A percentile compares a stretch with the other conserved stretches of the same genome.
Conservation (phyloP, 2,888 invertebrate genomes). For the Harpalus rufipes region DNA sequence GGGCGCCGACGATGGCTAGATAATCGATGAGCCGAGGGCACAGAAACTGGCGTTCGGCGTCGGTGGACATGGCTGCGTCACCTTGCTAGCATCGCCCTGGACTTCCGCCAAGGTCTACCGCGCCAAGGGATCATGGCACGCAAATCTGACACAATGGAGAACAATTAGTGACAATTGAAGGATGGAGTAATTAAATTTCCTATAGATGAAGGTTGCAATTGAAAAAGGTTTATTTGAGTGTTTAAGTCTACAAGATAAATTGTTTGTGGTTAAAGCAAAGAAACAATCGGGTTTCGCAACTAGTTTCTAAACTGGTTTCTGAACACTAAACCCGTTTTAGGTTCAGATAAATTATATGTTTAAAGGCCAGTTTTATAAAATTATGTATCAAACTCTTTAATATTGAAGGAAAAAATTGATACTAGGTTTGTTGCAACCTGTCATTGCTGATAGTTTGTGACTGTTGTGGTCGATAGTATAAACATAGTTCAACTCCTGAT, state of each 20-base stretch:
- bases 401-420: too few relatives aligned
- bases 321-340: too few relatives aligned
- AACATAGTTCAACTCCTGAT: too few relatives aligned
- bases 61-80: constrained; percentile 76
- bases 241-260: neutral
- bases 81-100: constrained; percentile 30
- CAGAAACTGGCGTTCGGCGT: constrained; percentile 88
- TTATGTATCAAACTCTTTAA: too few relatives aligned
- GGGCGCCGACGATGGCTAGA: constrained; percentile 96
- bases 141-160: neutral
- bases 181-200: neutral
- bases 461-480: too few relatives aligned
- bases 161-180: neutral
- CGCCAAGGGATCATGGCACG: constrained; percentile 16
- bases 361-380: too few relatives aligned
- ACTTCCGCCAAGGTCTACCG: neutral
- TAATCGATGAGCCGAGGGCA: constrained; percentile 96
- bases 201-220: neutral
- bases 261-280: too few relatives aligned
- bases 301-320: too few relatives aligned
- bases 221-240: neutral
- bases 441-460: too few relatives aligned
- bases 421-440: too few relatives aligned
- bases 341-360: too few relatives aligned
- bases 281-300: too few relatives aligned